A percentile compares a stretch with the other conserved stretches of the same genome.
These are phyloP conservation scores for Sphaerophoria taeniata DNA, from an alignment of 2,888 invertebrate genomes.

Conservation along the genomic window DNA sequence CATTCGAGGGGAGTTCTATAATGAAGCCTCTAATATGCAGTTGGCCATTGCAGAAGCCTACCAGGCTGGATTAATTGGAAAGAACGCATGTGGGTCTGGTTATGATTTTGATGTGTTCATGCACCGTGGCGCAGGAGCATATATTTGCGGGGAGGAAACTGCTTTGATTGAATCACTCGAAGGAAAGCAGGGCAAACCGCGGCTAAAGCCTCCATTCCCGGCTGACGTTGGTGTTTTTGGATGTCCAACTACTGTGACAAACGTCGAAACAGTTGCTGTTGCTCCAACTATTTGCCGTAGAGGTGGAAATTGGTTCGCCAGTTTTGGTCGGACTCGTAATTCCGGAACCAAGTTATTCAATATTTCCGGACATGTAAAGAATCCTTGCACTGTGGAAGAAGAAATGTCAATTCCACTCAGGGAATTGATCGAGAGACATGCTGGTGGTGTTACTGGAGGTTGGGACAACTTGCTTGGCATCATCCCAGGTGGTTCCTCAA, in stretches of 20 bases:
- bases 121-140: slow-evolving; percentile 99
- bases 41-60: slow-evolving; percentile 99
- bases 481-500: slow-evolving; percentile 99
- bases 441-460: slow-evolving; percentile 97
- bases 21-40: slow-evolving; percentile 99
- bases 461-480: slow-evolving; percentile 99
- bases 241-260: slow-evolving; percentile 99
- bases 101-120: slow-evolving; percentile 99
- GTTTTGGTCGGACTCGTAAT: slow-evolving; percentile 97
- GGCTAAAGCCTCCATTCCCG: slow-evolving; percentile 99
- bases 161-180: slow-evolving; percentile 99
- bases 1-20: slow-evolving; percentile 99
- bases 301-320: slow-evolving; percentile 97
- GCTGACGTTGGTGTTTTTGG: slow-evolving; percentile 99
- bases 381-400: slow-evolving; percentile 99
- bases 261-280: slow-evolving; percentile 99
- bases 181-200: slow-evolving; percentile 98
- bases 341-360: slow-evolving; percentile 99
- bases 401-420: slow-evolving; percentile 99
- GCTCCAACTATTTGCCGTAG: slow-evolving; percentile 97
- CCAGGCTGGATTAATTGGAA: slow-evolving; percentile 96
- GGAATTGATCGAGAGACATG: slow-evolving; percentile 97
- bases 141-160: slow-evolving; percentile 99
- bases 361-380: slow-evolving; percentile 99
- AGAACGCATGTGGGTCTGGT: slow-evolving; percentile 97